Evolutionary conservation across 2,113 vertebrate genomes (phyloP).

Genomic region (Cromileptes altivelis): DNA sequence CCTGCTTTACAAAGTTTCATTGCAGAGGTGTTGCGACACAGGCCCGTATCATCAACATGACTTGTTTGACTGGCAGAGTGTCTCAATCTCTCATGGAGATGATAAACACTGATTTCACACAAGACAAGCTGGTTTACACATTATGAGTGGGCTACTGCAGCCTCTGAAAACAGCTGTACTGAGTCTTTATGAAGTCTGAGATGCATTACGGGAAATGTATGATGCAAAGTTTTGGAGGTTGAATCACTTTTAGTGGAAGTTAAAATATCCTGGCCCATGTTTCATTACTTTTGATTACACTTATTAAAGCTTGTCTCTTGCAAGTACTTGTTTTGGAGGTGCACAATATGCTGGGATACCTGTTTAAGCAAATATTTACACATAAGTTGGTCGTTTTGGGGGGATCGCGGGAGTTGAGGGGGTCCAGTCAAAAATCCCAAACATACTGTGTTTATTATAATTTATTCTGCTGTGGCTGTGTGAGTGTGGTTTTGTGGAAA

Average conservation of each 20-base stretch:
- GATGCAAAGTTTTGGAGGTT: neutral
- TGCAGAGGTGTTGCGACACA: constrained; percentile 41
- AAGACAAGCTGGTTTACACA: neutral
- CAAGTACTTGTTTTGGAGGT: neutral
- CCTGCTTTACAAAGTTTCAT: constrained; percentile 34
- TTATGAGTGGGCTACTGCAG: neutral
- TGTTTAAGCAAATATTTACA: neutral
- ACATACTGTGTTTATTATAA: neutral
- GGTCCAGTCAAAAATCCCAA: too few relatives aligned
- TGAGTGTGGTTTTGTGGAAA: constrained; percentile 29
- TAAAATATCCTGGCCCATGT: neutral
- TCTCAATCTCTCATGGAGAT: neutral
- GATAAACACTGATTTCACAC: neutral
- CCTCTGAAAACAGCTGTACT: neutral
- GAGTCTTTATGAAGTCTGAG: neutral
- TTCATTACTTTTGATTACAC: neutral
- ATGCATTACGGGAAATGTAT: constrained; percentile 10
- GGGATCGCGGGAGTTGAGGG: neutral
- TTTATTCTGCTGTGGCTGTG: neutral
- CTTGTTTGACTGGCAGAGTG: constrained; percentile 3
- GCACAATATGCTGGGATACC: neutral
- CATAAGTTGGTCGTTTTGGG: neutral
- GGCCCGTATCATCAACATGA: constrained; percentile 32
- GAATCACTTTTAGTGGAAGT: neutral
- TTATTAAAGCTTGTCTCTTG: neutral